Evolutionary conservation across 2,113 vertebrate species (phyloP), one percentile per base, ranked within the genome.

Genomic region (Pagrus major): DNA sequence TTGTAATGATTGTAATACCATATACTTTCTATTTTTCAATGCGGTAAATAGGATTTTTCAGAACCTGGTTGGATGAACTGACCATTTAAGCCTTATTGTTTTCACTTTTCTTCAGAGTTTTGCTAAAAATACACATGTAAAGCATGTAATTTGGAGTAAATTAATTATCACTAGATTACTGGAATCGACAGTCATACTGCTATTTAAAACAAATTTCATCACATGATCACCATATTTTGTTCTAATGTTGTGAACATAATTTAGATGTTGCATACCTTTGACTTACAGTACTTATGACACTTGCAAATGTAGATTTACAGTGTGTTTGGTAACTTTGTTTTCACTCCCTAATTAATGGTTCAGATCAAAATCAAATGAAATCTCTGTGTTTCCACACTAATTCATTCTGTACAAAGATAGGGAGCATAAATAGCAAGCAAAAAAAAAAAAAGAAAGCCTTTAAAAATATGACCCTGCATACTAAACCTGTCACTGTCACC

Each of bases 391-490:
- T 56, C 51, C 6, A 9, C 4, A 9, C 23, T 12, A n/a, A 52
- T n/a, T 20, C 20, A 59, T 14, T 54, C 14, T 3, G 41, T 41
- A 35, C 11, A n/a, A 63, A 44, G 20, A 44, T 9, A 27, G n/a
- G 5, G 27, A 35, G 55, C 20, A 37, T 29, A 33, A 71, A 74
- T 9, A 51, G 58, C 10, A 9, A 58, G 25, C 20, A 66, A 29
- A 66, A 64, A 63, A 56, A 55, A 23, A 69, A 25, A 77, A 68
- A n/a, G n/a, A 69, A 63, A 56, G 31, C 41, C 44, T 42, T 78
- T 51, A 23, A 37, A 23, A 21, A 73, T 37, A 70, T 27, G 56
- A 76, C 46, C 44, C 44, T 56, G 58, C 69, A 61, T 9, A 39
- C 58, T 15, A 33, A 9, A 59, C 31, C 56, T 69, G 70, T 58